Base-by-base conservation (phyloP, 1,140 invertebrate species). In the Trigoniulus corallinus region DNA sequence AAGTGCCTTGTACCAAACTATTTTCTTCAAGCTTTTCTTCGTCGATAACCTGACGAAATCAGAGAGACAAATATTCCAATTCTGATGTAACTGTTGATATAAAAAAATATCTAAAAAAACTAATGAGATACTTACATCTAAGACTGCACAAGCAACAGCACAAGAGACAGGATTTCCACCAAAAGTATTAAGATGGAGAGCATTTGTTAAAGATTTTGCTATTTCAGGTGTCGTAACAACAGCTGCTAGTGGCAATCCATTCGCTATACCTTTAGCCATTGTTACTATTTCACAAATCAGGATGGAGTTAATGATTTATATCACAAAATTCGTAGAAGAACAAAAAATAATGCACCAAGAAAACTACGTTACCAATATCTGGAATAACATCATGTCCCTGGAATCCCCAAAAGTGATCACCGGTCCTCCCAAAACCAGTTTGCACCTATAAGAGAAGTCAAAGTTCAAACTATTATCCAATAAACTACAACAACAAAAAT, bases 391-490 rank as follows among this genome's bases (percentile, higher is more conserved):
- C 83, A 64, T 98, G 89, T 1, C 65, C 69, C 65, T 96, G 72
- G 67, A 97, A 98, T 1, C 89, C 91, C 94, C 94, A 98, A 67
- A 84, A 97, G 59, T 88, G 74, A 43, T 86, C 82, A 0, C 94
- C 94, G 0, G 88, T 88, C 54, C 94, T 72, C 0, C 88, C 94
- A 67, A 98, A 96, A 13, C 94, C 93, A 24, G 88, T 92, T 70
- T 97, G 93, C 1, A 96, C 86, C 79, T 82, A 47, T 18, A 57
- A 50, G 21, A 27, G 34, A 48, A 39, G 10, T 18, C 12, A 24
- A 3, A 23, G 3, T 10, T 21, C 15, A 4, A 47, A 24, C 3
- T 26, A 24, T 7, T 23, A 21, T 21, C 24, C 7, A 47, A 49
- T 45, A 7, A 47, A 15, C 45, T 15, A n/a, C n/a, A n/a, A n/a